Conservation (phyloP, 2,113 vertebrate genomes). For the Lamprologus speciosus region DNA sequence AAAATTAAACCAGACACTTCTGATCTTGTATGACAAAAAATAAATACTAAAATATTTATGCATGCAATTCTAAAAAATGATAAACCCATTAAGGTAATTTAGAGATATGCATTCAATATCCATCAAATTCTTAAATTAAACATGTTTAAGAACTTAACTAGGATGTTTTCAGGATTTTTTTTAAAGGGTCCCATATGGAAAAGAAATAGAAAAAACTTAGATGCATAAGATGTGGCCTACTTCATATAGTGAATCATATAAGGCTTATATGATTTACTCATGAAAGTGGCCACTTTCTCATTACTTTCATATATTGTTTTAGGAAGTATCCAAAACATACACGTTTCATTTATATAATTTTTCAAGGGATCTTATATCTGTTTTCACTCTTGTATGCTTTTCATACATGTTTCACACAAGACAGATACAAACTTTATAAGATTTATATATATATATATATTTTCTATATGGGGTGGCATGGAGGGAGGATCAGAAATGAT, state of each 20-base stretch:
- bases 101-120: background rate
- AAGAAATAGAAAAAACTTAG: background rate
- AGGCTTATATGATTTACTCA: background rate
- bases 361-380: background rate
- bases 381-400: background rate
- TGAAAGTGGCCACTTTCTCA: background rate
- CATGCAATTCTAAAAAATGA: background rate
- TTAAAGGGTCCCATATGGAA: background rate
- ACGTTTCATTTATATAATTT: background rate
- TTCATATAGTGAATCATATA: background rate
- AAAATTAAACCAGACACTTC: background rate
- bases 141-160: background rate
- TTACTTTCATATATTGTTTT: background rate
- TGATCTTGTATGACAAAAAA: background rate
- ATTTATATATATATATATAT: too few relatives aligned
- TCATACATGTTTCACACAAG: background rate
- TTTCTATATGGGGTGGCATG: background rate
- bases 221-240: background rate
- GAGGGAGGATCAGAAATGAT: background rate
- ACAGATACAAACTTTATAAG: background rate
- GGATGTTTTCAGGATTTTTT: background rate
- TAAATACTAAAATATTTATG: background rate
- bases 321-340: background rate
- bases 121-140: background rate
- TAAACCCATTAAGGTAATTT: background rate